Conservation (phyloP, 2,797 vertebrate genomes). For the Gobio occitaniae region DNA sequence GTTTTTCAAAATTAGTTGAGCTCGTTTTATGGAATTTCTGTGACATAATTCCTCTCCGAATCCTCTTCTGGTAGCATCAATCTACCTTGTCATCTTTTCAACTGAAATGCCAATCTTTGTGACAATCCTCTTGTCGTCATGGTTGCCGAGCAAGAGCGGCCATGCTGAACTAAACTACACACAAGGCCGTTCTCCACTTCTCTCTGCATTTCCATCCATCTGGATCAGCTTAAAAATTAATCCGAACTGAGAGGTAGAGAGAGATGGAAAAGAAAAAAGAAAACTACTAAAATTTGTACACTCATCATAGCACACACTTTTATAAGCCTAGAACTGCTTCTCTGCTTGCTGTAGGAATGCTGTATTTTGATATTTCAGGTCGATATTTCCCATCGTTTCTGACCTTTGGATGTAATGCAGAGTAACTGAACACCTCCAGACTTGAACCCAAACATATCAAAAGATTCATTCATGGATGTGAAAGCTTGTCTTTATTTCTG, state of each 20-base stretch:
- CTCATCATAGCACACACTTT: background rate
- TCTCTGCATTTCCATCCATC: slow-evolving; percentile 68
- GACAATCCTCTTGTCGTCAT: slow-evolving; percentile 54
- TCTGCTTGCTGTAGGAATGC: background rate
- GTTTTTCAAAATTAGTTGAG: background rate
- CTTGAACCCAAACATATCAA: slow-evolving; percentile 1
- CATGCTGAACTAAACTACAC: slow-evolving; percentile 73
- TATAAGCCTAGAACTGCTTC: background rate
- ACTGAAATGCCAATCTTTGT: slow-evolving; percentile 11
- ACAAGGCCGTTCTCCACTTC: slow-evolving; percentile 60
- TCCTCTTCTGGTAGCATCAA: background rate
- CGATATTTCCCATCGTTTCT: background rate
- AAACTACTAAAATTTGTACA: slow-evolving; percentile 7
- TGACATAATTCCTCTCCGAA: background rate
- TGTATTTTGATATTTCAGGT: background rate
- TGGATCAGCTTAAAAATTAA: slow-evolving; percentile 78
- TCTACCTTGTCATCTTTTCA: slow-evolving; percentile 24
- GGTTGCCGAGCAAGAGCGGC: slow-evolving; percentile 56
- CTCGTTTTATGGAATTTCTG: background rate
- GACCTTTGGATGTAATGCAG: background rate
- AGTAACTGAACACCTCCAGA: background rate
- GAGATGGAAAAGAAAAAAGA: slow-evolving; percentile 19
- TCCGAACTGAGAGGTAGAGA: slow-evolving; percentile 41
- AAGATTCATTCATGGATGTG: background rate
- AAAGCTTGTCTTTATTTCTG: background rate